A percentile compares a stretch with the other conserved stretches of the same genome.
phyloP scores from a whole-genome alignment of 1,140 invertebrate genomes.

The Dendrolimus punctatus region DNA sequence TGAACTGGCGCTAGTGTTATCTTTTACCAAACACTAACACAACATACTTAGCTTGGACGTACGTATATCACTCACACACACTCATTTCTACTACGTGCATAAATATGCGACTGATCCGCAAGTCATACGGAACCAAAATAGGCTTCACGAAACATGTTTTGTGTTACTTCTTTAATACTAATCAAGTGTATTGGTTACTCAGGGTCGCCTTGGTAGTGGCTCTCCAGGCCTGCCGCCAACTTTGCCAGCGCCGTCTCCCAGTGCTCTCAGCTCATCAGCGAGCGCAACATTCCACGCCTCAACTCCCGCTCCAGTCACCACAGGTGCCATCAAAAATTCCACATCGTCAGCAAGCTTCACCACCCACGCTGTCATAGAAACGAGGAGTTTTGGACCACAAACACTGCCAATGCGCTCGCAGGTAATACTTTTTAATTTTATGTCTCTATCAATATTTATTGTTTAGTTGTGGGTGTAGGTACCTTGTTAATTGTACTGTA shows the following conservation, averaged over 20 bases:
- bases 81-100: no score
- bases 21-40: no score
- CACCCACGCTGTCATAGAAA: conserved; percentile 68
- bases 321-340: conserved; percentile 71
- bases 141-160: no score
- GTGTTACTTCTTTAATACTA: no score
- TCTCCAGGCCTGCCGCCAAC: conserved; percentile 75
- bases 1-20: no score
- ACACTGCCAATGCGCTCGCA: conserved; percentile 70
- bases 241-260: conserved; percentile 77
- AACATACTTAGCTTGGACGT: no score
- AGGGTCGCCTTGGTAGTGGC: conserved; percentile 55
- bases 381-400: conserved; percentile 69
- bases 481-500: no score
- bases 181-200: neutral
- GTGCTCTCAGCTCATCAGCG: conserved; percentile 62
- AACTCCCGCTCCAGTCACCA: conserved; percentile 68
- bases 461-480: no score
- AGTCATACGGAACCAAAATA: no score
- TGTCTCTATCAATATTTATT: no score
- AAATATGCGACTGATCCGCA: no score
- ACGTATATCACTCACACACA: no score
- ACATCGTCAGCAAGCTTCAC: conserved; percentile 74
- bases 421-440: conserved; percentile 23
- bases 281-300: conserved; percentile 61